phyloP scores from a whole-genome alignment of 2,797 vertebrate species.

The Anguilla anguilla region DNA sequence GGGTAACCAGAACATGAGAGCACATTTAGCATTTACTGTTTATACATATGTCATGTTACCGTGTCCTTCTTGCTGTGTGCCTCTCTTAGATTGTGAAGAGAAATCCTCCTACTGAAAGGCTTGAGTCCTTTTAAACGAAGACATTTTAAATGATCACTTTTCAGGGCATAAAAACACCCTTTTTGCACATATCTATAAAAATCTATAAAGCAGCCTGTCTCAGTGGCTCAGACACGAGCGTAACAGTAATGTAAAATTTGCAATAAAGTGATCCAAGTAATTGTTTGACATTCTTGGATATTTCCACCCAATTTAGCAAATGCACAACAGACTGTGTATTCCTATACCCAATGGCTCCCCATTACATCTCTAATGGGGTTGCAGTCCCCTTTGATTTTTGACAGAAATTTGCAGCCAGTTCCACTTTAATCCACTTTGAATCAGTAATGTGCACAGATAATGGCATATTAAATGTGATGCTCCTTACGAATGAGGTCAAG shows the following conservation, averaged over 20 bases:
- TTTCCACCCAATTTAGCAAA: conserved; percentile 17
- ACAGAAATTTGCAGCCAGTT: conserved; percentile 1
- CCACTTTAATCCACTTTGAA: not conserved
- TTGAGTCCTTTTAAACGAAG: not conserved
- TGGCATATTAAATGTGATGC: not conserved
- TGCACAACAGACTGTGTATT: conserved; percentile 1
- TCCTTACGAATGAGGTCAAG: not conserved
- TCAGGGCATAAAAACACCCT: not conserved
- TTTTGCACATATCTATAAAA: not conserved
- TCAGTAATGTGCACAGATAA: not conserved
- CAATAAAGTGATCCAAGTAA: conserved; percentile 6
- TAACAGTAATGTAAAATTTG: conserved; percentile 3
- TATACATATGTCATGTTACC: not conserved
- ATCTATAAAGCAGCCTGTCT: not conserved
- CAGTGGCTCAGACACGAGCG: not conserved
- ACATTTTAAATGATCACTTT: not conserved
- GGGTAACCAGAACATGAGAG: not conserved
- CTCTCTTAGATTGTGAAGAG: not conserved
- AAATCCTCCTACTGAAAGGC: not conserved
- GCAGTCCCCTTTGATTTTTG: not conserved
- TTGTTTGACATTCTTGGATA: not conserved
- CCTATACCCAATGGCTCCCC: not conserved
- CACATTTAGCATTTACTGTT: not conserved
- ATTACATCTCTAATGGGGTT: not conserved
- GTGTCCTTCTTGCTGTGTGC: not conserved